A percentile compares a stretch with the other conserved stretches of the same genome.
phyloP scores from a whole-genome alignment of 30 jellyfish, hydroid and myxozoan genomes.

The Hydractinia symbiolongicarpus region DNA sequence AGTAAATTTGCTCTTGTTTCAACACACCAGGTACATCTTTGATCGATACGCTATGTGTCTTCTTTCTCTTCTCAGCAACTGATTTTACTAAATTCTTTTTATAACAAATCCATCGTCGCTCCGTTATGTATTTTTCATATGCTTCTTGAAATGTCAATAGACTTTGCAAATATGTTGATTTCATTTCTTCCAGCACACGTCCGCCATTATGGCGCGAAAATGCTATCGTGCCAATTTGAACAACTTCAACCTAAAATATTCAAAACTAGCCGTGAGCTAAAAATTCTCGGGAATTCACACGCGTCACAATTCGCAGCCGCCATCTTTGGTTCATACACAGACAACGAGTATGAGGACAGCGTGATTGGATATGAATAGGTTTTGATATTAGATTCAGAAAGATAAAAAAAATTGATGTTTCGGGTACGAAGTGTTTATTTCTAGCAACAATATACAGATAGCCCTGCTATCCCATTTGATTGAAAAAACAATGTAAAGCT shows the following conservation, averaged over 20 bases:
- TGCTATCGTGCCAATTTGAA: conserved; percentile 50
- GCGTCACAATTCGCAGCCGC: no score
- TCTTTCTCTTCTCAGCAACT: background rate
- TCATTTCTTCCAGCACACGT: conserved; percentile 39
- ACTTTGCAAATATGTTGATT: conserved; percentile 16
- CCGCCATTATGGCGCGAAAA: conserved; percentile 51
- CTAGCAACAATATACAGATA: no score
- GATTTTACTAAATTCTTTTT: conserved; percentile 47
- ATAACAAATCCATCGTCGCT: conserved; percentile 47
- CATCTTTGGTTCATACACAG: no score
- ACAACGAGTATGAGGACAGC: no score
- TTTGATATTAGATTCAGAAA: no score
- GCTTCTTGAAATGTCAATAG: conserved; percentile 27
- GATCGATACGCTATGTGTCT: background rate
- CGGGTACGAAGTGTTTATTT: no score
- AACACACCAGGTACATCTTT: conserved; percentile 12
- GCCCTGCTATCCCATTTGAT: no score
- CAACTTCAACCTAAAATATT: conserved; percentile 45
- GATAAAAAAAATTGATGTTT: no score
- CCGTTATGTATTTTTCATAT: conserved; percentile 37
- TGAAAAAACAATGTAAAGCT: no score
- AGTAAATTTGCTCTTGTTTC: background rate
- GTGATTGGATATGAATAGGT: no score
- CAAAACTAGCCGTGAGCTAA: background rate
- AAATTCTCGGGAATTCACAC: no score